Percentiles rank a stretch among this genome's conserved stretches.
Evolutionary conservation across 2,888 invertebrate genomes (phyloP).

Genomic region (Lissocephala sabroskyi): DNA sequence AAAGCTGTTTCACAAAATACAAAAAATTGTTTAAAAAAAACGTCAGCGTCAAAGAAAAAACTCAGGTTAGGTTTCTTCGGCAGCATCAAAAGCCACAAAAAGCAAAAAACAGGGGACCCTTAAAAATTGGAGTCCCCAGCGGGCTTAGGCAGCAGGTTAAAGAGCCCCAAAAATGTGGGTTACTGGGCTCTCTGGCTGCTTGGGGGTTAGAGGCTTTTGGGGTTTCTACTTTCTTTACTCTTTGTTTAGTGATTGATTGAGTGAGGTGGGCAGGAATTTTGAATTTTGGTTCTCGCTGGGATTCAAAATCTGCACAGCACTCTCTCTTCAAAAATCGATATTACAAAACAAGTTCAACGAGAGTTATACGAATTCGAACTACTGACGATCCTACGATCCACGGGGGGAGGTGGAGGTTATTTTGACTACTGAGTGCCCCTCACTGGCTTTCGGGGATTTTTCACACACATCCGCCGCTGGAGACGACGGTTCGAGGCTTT

Average conservation of each 20-base stretch:
- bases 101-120: constrained; percentile 35
- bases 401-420: no score
- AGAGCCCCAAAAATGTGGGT: not conserved
- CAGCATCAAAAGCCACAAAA: constrained; percentile 45
- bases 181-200: not conserved
- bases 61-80: no score
- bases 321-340: constrained; percentile 28
- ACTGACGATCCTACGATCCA: no score
- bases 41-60: no score
- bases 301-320: constrained; percentile 40
- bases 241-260: constrained; percentile 9
- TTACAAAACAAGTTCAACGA: not conserved
- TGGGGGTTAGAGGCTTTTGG: constrained; percentile 15
- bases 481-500: no score
- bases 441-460: not conserved
- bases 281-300: constrained; percentile 18
- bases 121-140: constrained; percentile 21
- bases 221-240: constrained; percentile 13
- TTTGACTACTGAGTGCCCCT: no score
- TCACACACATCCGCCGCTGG: constrained; percentile 30
- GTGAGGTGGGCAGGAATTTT: no score
- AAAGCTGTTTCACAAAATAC: not conserved
- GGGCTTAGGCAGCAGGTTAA: constrained; percentile 24
- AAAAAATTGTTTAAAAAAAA: no score
- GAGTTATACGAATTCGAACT: not conserved